Base-by-base conservation (phyloP, 2,797 vertebrate species). In the Thalassophryne amazonica region DNA sequence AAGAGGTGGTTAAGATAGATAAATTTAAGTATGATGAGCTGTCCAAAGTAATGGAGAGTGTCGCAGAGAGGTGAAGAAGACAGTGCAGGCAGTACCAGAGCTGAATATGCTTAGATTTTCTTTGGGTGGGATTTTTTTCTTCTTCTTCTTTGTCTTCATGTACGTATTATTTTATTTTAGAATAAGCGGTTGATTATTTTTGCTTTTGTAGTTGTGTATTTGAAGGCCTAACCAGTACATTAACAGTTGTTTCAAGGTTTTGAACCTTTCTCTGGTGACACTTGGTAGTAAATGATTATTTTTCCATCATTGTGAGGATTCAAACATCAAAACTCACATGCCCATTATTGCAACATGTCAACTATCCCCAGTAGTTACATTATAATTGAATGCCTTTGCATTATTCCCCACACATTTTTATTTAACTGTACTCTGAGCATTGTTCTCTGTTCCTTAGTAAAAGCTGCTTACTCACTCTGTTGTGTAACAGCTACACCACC, bases 391-490 rank as follows among this genome's bases (percentile, higher is more conserved):
- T 21, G 12, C 22, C 18, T 25, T 38, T 24, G 4, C 21, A 13
- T 1, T 8, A 27, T 27, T 35, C 16, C 18, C 33, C 9, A 16
- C 5, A 9, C 46, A 46, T 5, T 7, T 25, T 33, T n/a, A 38
- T 6, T 24, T 15, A 50, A 15, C 17, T 3, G 21, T 14, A 8
- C 47, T 18, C 45, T 42, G 28, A 52, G 23, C 42, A 39, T 43
- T 39, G 11, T 53, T 76, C 38, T 68, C 30, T 41, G 27, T 60
- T 58, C 58, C 17, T 33, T 53, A 47, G 46, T 49, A 63, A 62
- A 34, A 31, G 1, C 3, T 51, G 66, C 66, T 60, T 68, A 65
- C 34, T 71, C 65, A 59, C 58, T 10, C n/a, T 46, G 58, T 83
- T 83, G 59, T 50, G 31, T 66, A 78, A 81, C 20, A 2, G 11